phyloP scores from a whole-genome alignment of 2,113 vertebrate genomes.

The Gracilinanus agilis region DNA sequence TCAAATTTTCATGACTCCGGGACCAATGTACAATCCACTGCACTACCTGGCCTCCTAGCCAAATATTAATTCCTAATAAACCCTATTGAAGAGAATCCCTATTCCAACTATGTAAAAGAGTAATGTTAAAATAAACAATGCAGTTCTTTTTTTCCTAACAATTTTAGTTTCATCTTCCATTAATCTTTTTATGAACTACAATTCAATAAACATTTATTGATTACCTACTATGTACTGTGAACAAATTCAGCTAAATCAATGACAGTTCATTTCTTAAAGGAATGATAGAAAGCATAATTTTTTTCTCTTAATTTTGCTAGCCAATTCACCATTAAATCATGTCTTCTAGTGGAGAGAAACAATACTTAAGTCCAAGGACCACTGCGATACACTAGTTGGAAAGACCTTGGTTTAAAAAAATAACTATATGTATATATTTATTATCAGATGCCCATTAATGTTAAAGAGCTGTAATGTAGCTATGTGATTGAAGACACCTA shows the following conservation, averaged over 20 bases:
- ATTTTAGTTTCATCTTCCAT: too few relatives aligned
- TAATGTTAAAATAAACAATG: too few relatives aligned
- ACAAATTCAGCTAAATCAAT: conserved; percentile 22
- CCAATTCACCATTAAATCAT: conserved; percentile 25
- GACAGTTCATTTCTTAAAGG: conserved; percentile 38
- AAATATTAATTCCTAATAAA: too few relatives aligned
- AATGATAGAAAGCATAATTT: conserved; percentile 42
- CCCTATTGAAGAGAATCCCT: too few relatives aligned
- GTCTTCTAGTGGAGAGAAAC: neutral
- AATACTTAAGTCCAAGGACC: conserved; percentile 3
- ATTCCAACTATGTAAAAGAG: too few relatives aligned
- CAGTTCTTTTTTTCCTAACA: too few relatives aligned
- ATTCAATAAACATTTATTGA: conserved; percentile 21
- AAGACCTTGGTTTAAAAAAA: conserved; percentile 35
- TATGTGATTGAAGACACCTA: conserved; percentile 58
- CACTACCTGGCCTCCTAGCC: too few relatives aligned
- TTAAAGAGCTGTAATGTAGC: conserved; percentile 51
- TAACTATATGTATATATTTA: neutral
- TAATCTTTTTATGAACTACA: too few relatives aligned
- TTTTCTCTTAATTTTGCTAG: conserved; percentile 45
- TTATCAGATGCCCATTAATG: conserved; percentile 59
- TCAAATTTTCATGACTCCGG: too few relatives aligned
- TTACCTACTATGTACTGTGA: neutral
- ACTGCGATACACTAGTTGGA: conserved; percentile 15
- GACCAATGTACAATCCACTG: too few relatives aligned